Base-by-base conservation (phyloP, 2,888 invertebrate genomes). In the Quadroppia sp. region DNA sequence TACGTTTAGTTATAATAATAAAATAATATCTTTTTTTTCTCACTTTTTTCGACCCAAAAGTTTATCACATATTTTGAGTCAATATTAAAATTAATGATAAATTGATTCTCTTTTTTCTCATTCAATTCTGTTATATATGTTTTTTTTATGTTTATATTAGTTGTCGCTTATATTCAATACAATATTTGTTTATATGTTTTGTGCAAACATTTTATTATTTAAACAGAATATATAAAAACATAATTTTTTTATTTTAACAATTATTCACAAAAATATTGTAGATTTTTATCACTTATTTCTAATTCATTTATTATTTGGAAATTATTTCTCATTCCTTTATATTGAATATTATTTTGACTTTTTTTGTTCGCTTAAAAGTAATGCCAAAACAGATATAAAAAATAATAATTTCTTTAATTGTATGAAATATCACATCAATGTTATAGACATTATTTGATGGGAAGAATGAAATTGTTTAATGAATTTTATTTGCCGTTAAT, bases 131-230 rank as follows among this genome's bases (percentile, higher is more conserved):
- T 20, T 23, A 11, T 15, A 36, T 64, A 36, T 64, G 64, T 64
- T 64, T 32, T 64, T n/a, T n/a, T 28, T 2, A 64, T 7, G 64
- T n/a, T n/a, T 36, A 9, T 36, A 32, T 64, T 32, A 36, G 36
- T 15, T 64, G 64, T 64, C 36, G 20, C 36, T 64, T 64, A 64
- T 32, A 64, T 64, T 64, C 32, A 64, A 64, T 64, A 64, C 32
- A 36, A 17, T 64, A 36, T 64, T 64, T 64, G 64, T 64, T 64
- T 64, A 64, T 64, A 25, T 32, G n/a, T 61, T 56, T 64, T 36
- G 36, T 64, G 64, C 36, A 64, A 64, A 64, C 36, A 64, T 36
- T 64, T 64, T n/a, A 28, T 17, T 64, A 64, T 64, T 64, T 64
- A 64, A 17, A 64, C 64, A 64, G 64, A 36, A 32, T 61, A 64